phyloP scores from a whole-genome alignment of 2,888 invertebrate species.

The Chymomyza amoena region DNA sequence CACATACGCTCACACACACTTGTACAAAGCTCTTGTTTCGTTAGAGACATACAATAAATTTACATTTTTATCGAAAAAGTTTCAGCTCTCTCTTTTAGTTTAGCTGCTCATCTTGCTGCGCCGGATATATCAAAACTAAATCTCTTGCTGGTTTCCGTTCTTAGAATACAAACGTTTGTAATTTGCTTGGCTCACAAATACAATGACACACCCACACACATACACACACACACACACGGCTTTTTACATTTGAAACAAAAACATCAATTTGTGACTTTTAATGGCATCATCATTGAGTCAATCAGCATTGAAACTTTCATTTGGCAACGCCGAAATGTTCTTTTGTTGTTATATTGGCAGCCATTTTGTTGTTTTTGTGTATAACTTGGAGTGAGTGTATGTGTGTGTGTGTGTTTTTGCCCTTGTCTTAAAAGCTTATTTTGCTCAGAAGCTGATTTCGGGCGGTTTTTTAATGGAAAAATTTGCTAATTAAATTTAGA shows the following conservation, averaged over 20 bases:
- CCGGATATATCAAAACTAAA: constrained; percentile 71
- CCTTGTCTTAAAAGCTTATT: neutral
- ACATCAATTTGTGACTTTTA: constrained; percentile 71
- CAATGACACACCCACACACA: neutral
- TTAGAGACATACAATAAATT: constrained; percentile 69
- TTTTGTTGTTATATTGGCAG: neutral
- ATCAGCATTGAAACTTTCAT: constrained; percentile 64
- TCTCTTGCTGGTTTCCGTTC: constrained; percentile 63
- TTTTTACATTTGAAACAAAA: constrained; percentile 53
- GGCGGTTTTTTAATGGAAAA: neutral
- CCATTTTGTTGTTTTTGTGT: neutral
- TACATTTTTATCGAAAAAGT: constrained; percentile 75
- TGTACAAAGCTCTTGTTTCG: constrained; percentile 47
- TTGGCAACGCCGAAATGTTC: constrained; percentile 19
- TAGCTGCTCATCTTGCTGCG: constrained; percentile 27
- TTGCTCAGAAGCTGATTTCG: neutral
- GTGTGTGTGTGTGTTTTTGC: neutral
- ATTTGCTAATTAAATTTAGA: neutral
- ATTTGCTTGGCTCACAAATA: constrained; percentile 39
- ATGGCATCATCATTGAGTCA: constrained; percentile 71
- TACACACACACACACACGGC: constrained; percentile 7
- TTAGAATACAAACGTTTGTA: constrained; percentile 44
- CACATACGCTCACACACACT: neutral
- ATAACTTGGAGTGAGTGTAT: neutral
- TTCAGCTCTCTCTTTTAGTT: constrained; percentile 29